Base-by-base conservation (phyloP, 2,113 vertebrate species). In the Chelonoidis abingdonii region DNA sequence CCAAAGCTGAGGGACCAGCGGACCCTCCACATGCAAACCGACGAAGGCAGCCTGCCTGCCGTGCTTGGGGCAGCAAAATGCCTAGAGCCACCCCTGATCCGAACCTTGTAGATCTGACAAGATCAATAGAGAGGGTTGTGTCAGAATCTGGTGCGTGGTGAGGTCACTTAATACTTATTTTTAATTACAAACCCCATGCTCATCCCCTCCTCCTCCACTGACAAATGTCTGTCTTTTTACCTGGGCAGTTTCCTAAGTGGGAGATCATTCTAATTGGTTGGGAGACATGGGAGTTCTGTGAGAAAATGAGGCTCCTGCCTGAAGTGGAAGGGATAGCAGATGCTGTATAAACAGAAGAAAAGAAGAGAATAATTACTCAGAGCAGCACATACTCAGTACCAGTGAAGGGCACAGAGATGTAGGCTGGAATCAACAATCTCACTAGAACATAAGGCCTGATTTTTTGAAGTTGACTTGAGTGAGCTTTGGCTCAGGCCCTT, bases 391-490 rank as follows among this genome's bases (percentile, higher is more conserved):
- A 81, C 19, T 87, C 17, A 10, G 22, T 29, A 6, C 31, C 69
- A 78, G 44, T 19, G 52, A 78, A 25, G 69, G 49, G 50, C 84
- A 29, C 10, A 84, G 27, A 80, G 72, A 93, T 80, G 6, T 52
- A 10, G 22, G 89, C 95, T 91, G 35, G 72, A 52, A 21, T 86
- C 16, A 19, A 11, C 21, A 72, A 44, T 41, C n/a, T 41, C 72
- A 16, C 80, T 69, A 87, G 25, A 87, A 75, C 0, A 0, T 57
- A n/a, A 72, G 80, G 25, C 29, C 47, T 21, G 19, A n/a, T 81
- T 8, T 89, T 86, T 72, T 89, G 49, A 80, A 69, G 35, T 0
- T 5, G n/a, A 72, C 14, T 31, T 35, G 47, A 83, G 47, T 82
- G n/a, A 69, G 12, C 86, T 92, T 59, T 76, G 41, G 75, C 53